These are phyloP conservation scores for Hipparchia semele DNA, from an alignment of 2,888 invertebrate genomes.

Conservation along the genomic window DNA sequence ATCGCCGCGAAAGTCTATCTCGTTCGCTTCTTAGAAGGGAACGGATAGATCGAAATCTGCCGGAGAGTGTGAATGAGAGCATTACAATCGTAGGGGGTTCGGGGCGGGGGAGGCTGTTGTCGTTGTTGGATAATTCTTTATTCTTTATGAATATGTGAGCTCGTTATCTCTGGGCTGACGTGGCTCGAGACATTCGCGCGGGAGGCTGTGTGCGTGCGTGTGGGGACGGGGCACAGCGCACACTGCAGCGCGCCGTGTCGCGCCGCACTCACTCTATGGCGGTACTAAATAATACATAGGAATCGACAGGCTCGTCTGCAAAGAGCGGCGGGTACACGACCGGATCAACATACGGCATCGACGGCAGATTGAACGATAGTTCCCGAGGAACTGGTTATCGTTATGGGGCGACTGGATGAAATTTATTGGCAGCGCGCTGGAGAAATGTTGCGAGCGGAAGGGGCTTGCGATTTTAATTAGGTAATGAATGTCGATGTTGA, in stretches of 20 bases:
- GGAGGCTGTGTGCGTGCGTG: slow-evolving; percentile 56
- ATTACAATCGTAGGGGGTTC: slow-evolving; percentile 67
- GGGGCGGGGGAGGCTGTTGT: slow-evolving; percentile 59
- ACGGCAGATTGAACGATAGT: slow-evolving; percentile 83
- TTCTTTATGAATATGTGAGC: slow-evolving; percentile 83
- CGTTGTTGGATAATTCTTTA: slow-evolving; percentile 78
- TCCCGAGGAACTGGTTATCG: slow-evolving; percentile 83
- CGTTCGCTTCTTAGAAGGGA: slow-evolving; percentile 71
- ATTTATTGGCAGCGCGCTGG: slow-evolving; percentile 82
- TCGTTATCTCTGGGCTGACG: slow-evolving; percentile 77
- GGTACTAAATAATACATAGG: slow-evolving; percentile 81
- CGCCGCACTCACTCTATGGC: slow-evolving; percentile 61
- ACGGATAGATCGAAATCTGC: slow-evolving; percentile 79
- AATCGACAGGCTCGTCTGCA: slow-evolving; percentile 78
- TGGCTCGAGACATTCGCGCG: slow-evolving; percentile 59
- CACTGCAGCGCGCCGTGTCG: slow-evolving; percentile 50
- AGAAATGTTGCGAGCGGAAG: slow-evolving; percentile 83
- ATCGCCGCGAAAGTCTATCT: slow-evolving; percentile 64
- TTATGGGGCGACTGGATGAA: slow-evolving; percentile 83
- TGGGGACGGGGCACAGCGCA: slow-evolving; percentile 29
- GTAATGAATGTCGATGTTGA: slow-evolving; percentile 83
- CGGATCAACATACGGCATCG: slow-evolving; percentile 83
- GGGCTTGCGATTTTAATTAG: slow-evolving; percentile 83
- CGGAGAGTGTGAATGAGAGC: slow-evolving; percentile 81
- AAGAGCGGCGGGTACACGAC: slow-evolving; percentile 81